phyloP scores from a whole-genome alignment of 2,888 invertebrate species.

The Axea sp. region DNA sequence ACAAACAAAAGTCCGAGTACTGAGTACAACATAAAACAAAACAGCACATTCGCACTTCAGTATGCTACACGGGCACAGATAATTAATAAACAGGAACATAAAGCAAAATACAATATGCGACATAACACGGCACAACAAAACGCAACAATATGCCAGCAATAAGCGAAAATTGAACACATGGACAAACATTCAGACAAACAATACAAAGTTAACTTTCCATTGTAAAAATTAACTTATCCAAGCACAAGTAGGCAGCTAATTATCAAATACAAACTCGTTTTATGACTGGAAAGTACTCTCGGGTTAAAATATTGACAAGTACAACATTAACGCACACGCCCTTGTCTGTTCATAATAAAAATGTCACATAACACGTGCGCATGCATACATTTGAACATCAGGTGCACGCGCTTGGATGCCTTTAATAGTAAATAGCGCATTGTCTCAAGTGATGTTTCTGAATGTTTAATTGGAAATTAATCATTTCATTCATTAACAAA shows the following conservation, averaged over 20 bases:
- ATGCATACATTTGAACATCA: conserved; percentile 38
- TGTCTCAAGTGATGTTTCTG: conserved; percentile 15
- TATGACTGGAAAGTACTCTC: background rate
- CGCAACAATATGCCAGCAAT: conserved; percentile 30
- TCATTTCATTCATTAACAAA: background rate
- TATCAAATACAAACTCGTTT: conserved; percentile 18
- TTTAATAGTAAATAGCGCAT: conserved; percentile 26
- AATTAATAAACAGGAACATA: conserved; percentile 47
- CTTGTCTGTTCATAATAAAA: conserved; percentile 28
- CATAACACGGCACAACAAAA: conserved; percentile 27
- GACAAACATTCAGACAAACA: conserved; percentile 13
- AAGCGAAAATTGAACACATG: conserved; percentile 31
- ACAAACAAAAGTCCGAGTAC: conserved; percentile 9
- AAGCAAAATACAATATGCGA: conserved; percentile 52
- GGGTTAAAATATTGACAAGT: conserved; percentile 35
- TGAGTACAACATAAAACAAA: conserved; percentile 24
- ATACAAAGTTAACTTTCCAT: background rate
- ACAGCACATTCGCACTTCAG: conserved; percentile 47
- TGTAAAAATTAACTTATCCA: conserved; percentile 14
- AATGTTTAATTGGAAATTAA: background rate
- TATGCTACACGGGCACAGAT: too few species aligned
- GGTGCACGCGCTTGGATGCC: too few species aligned
- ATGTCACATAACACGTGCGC: conserved; percentile 48
- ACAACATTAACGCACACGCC: conserved; percentile 31
- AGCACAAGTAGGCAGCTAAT: conserved; percentile 26